phyloP scores from a whole-genome alignment of 2,888 invertebrate genomes.

The Ichneumon xanthorius region DNA sequence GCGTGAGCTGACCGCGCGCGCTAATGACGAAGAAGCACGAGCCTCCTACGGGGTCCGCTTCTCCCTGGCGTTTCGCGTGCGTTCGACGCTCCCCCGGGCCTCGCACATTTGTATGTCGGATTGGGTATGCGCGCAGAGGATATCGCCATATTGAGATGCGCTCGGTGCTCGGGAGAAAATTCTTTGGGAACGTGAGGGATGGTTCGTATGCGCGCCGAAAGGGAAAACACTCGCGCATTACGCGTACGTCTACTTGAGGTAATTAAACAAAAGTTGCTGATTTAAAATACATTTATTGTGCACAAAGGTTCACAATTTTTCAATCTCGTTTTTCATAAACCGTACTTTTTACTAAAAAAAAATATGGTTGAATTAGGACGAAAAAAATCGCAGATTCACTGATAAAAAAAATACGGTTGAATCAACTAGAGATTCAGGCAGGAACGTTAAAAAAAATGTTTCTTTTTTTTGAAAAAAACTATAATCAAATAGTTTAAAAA shows the following conservation, averaged over 20 bases:
- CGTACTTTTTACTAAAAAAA: not conserved
- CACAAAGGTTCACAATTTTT: too few relatives aligned
- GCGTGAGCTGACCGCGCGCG: conserved; percentile 1
- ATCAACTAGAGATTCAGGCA: not conserved
- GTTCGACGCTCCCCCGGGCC: not conserved
- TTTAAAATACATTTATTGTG: too few relatives aligned
- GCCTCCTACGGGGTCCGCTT: conserved; percentile 16
- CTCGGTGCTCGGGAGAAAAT: conserved; percentile 5
- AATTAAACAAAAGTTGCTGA: not conserved
- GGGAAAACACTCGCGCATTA: conserved; percentile 32
- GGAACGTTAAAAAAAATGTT: too few relatives aligned
- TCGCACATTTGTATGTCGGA: conserved; percentile 34
- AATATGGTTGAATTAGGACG: not conserved
- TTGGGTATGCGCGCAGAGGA: conserved; percentile 15
- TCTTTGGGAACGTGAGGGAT: conserved; percentile 74
- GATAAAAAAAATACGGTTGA: not conserved
- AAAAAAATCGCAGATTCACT: not conserved
- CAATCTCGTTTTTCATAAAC: too few relatives aligned
- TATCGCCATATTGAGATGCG: not conserved
- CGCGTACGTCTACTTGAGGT: not conserved
- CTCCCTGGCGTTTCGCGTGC: not conserved
- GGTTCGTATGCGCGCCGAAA: conserved; percentile 78
- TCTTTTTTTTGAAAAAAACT: not conserved
- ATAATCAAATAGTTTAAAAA: not conserved
- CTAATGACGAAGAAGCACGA: conserved; percentile 61